Evolutionary conservation across 2,888 invertebrate genomes (phyloP).

Genomic region (Melolontha melolontha): DNA sequence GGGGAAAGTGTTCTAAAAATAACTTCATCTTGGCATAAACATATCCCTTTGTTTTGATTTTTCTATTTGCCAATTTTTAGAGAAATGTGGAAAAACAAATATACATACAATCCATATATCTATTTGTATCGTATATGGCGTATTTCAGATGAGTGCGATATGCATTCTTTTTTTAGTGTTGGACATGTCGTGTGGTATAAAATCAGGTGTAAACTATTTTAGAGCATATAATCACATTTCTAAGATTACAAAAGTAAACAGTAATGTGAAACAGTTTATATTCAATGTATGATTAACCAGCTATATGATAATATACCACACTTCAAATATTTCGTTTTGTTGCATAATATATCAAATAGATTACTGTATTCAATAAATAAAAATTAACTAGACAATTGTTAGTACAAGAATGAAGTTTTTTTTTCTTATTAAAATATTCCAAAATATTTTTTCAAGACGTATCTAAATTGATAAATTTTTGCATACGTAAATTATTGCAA

Average conservation of each 20-base stretch:
- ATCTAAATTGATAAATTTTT: too few relatives aligned
- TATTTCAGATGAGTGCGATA: too few relatives aligned
- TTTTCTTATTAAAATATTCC: too few relatives aligned
- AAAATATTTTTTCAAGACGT: too few relatives aligned
- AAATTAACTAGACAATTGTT: too few relatives aligned
- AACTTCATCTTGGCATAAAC: constrained; percentile 37
- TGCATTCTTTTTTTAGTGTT: neutral
- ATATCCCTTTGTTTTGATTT: constrained; percentile 28
- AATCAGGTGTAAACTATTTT: neutral
- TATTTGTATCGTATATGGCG: too few relatives aligned
- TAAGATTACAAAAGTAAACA: neutral
- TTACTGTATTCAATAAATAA: too few relatives aligned
- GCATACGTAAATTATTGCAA: too few relatives aligned
- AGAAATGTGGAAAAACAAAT: neutral
- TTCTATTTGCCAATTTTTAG: constrained; percentile 14
- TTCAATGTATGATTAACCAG: too few relatives aligned
- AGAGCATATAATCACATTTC: neutral
- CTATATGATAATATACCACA: too few relatives aligned
- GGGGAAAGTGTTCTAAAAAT: constrained; percentile 18
- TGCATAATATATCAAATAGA: neutral
- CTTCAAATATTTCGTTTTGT: neutral
- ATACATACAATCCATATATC: neutral
- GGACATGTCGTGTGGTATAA: constrained; percentile 20
- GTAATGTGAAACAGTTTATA: too few relatives aligned
- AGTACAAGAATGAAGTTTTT: too few relatives aligned